Conservation (phyloP, 2,113 vertebrate genomes). For the Plotosus lineatus region DNA sequence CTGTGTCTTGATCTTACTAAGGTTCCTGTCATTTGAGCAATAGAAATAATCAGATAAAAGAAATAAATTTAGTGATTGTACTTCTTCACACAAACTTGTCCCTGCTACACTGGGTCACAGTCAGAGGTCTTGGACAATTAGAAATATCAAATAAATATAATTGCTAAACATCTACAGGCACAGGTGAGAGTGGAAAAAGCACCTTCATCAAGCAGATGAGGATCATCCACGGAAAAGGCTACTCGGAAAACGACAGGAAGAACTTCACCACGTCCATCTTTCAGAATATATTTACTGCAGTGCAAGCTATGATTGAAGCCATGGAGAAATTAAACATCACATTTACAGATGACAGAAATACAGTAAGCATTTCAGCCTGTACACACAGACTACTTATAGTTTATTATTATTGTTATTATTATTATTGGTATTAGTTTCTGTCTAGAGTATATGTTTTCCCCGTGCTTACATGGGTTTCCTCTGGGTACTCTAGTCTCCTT, state of each 20-base stretch:
- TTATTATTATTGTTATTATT: not conserved
- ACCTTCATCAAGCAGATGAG: conserved; percentile 79
- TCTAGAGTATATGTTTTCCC: no score
- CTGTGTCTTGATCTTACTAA: not conserved
- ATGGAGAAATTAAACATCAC: conserved; percentile 90
- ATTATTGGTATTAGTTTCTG: no score
- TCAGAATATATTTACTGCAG: conserved; percentile 97
- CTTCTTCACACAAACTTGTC: not conserved
- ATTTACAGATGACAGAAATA: conserved; percentile 73
- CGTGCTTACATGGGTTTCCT: no score
- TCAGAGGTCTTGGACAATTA: not conserved
- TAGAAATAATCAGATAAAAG: no score
- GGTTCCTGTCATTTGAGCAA: not conserved
- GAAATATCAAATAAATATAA: not conserved
- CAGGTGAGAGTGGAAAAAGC: conserved; percentile 77
- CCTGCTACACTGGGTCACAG: not conserved
- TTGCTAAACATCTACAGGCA: conserved; percentile 57
- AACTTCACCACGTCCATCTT: conserved; percentile 89
- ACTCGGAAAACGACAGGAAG: conserved; percentile 92
- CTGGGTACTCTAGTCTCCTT: no score
- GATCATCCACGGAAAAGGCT: conserved; percentile 87
- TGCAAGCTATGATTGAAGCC: conserved; percentile 94
- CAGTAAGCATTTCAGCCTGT: conserved; percentile 64
- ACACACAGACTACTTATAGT: conserved; percentile 62
- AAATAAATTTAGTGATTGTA: not conserved